Evolutionary conservation across 2,797 vertebrate genomes (phyloP), one percentile per base, ranked within the genome.

Genomic region (Sternotherus odoratus): DNA sequence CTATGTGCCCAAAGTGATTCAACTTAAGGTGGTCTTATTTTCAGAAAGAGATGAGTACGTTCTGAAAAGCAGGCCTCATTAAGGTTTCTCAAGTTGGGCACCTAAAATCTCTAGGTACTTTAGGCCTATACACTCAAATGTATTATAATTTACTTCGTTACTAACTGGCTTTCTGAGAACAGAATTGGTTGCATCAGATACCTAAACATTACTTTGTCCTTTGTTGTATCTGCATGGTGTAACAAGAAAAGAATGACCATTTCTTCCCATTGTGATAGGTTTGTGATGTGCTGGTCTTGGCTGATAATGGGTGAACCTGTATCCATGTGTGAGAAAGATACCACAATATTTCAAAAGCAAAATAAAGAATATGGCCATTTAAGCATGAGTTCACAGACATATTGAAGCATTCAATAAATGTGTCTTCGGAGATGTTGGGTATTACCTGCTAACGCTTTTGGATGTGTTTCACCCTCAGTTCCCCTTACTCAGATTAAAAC

Each of bases 391-490:
- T 88, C 8, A 13, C 90, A 77, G 75, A 81, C 82, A 94, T 46
- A 95, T 33, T 88, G 63, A 94, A 91, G 63, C 53, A 53, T 87
- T 94, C 79, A 79, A 83, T 92, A 88, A 89, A 93, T 53, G 63
- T 60, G n/a, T 36, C 86, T 91, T 93, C 84, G 82, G 92, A 95
- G 81, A 77, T n/a, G 28, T 1, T 78, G 84, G 87, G 82, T 56
- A 93, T 88, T 96, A 86, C 74, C 79, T 79, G 77, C 33, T 95
- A 93, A 95, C 90, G 77, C 77, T 93, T 95, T 87, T 80, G 49
- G 57, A 93, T 95, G 43, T 15, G 19, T 87, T 77, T 94, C 74
- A n/a, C 83, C 82, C 84, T 92, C 69, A 5, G 33, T 88, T 88
- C 80, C n/a, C 48, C 56, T 26, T 66, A 46, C 28, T 83, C 93